These are phyloP conservation scores for Ceramica pisi DNA, from an alignment of 2,888 invertebrate species.

Conservation along the genomic window DNA sequence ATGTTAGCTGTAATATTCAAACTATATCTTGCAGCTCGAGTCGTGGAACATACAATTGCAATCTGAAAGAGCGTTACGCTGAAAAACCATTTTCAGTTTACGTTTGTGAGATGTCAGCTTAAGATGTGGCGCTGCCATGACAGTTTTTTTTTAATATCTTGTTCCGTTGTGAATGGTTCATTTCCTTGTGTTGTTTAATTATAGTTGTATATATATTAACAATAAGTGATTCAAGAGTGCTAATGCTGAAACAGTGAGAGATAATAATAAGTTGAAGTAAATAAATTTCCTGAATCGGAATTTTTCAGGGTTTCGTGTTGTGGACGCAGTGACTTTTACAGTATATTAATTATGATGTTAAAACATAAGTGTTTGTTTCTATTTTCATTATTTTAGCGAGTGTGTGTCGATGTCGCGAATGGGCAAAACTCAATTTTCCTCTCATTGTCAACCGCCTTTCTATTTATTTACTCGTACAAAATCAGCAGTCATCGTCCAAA, in stretches of 20 bases:
- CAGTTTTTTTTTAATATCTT: conserved; percentile 54
- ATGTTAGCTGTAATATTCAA: conserved; percentile 46
- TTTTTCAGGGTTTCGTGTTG: too few relatives aligned
- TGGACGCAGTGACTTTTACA: too few relatives aligned
- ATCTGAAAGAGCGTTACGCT: conserved; percentile 35
- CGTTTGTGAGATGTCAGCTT: conserved; percentile 44
- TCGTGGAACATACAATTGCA: conserved; percentile 47
- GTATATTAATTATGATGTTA: too few relatives aligned
- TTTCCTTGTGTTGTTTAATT: conserved; percentile 40
- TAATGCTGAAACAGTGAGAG: not conserved
- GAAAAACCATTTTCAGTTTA: conserved; percentile 49
- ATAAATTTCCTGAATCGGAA: too few relatives aligned
- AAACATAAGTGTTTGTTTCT: too few relatives aligned
- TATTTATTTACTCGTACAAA: not conserved
- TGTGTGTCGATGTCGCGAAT: too few relatives aligned
- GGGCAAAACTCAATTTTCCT: not conserved
- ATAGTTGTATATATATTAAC: too few relatives aligned
- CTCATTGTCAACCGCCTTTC: not conserved
- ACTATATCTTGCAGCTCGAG: conserved; percentile 47
- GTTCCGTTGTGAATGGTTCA: conserved; percentile 32
- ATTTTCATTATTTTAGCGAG: too few relatives aligned
- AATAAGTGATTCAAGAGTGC: conserved; percentile 13
- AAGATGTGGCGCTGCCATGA: conserved; percentile 44
- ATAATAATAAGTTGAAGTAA: conserved; percentile 8
- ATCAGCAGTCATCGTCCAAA: not conserved